Evolutionary conservation across 2,113 vertebrate species (phyloP), one percentile per base, ranked within the genome.

Genomic region (Sceloporus tristichus): DNA sequence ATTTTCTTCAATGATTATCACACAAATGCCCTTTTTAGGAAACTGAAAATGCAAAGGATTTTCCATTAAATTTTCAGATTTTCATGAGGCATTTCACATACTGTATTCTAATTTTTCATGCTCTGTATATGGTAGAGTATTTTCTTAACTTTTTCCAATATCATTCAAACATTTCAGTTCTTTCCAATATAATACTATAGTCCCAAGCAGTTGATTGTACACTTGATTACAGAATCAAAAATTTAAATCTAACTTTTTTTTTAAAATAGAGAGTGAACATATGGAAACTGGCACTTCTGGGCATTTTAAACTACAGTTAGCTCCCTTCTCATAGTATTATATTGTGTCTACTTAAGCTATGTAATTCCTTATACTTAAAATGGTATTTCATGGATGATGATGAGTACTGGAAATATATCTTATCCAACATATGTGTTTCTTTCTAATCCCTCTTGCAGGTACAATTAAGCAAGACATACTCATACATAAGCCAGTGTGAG

Each of bases 211-310:
- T 53, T 73, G 40, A 82, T 56, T 66, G 90, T 71, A 88, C 79
- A 80, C 27, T 29, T 92, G 90, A 83, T 76, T 88, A 27, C 40
- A n/a, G 25, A 48, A 70, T 83, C 48, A 83, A 16, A 70, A 2
- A 38, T 71, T 89, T 80, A 0, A 65, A 90, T 77, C 89, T 71
- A 86, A 84, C 25, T 94, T 92, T 93, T 95, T 34, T 34, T 34
- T 85, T 1, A 29, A 62, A 90, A 68, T 75, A 75, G 7, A 48
- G 3, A 48, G 6, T 5, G 3, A 38, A 84, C 79, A 75, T 87
- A 25, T 91, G 83, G 85, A 92, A 94, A 90, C 62, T 80, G 70
- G 81, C 88, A 85, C 68, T 83, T 29, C 88, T n/a, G 84, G 88
- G 66, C 79, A 88, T 91, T 84, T 91, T 91, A 85, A 89, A 88